phyloP scores from a whole-genome alignment of 2,797 vertebrate genomes.

The Phalanger gymnotis region DNA sequence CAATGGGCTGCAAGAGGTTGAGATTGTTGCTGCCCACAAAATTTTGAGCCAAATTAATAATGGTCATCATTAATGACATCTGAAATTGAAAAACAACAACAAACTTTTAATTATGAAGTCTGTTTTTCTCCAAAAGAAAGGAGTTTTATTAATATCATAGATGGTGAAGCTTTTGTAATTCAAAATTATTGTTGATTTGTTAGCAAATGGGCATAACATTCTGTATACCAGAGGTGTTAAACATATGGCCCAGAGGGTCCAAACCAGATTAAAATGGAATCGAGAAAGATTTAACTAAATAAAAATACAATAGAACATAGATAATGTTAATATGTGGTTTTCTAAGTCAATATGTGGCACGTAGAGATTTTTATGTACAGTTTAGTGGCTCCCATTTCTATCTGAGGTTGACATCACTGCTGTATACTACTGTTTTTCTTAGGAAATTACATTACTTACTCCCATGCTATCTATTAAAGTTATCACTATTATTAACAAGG shows the following conservation, averaged over 20 bases:
- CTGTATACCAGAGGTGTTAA: not conserved
- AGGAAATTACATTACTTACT: not conserved
- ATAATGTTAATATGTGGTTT: not conserved
- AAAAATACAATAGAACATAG: not conserved
- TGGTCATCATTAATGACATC: slow-evolving; percentile 98
- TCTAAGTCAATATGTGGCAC: not conserved
- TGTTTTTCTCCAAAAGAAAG: not conserved
- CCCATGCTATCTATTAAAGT: not conserved
- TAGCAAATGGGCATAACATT: not conserved
- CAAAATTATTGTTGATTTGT: not conserved
- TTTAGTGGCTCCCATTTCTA: not conserved
- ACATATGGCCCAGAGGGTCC: not conserved
- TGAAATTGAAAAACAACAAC: slow-evolving; percentile 73
- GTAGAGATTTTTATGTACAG: not conserved
- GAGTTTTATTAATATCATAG: not conserved
- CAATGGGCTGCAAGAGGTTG: slow-evolving; percentile 94
- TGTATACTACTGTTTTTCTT: not conserved
- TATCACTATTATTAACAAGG: not conserved
- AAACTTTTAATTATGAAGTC: slow-evolving; percentile 6
- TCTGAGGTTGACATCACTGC: not conserved
- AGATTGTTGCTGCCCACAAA: slow-evolving; percentile 99
- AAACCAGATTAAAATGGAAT: not conserved
- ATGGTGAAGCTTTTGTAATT: not conserved
- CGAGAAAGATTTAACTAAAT: too few relatives aligned
- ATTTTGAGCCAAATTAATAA: slow-evolving; percentile 96